Percentiles rank a stretch among this genome's conserved stretches.
Conservation (phyloP, 53 echinoderm and acorn worm genomes). For the Henricia sp. region DNA sequence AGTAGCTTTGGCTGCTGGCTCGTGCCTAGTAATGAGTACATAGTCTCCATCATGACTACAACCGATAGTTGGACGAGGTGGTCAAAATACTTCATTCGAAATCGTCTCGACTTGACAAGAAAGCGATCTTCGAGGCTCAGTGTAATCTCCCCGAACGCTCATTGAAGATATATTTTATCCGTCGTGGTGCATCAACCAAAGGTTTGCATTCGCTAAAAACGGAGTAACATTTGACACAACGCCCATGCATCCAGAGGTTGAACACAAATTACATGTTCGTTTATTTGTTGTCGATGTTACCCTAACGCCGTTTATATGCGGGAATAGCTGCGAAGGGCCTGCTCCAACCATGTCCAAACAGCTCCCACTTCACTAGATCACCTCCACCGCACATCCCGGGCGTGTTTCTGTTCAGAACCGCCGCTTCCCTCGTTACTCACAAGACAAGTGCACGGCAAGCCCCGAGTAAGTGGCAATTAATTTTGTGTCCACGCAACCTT, state of each 20-base stretch:
- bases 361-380: background rate
- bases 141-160: background rate
- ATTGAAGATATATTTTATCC: no score
- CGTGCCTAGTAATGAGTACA: conserved; percentile 33
- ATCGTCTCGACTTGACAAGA: no score
- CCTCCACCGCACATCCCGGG: conserved; percentile 1
- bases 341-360: background rate
- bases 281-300: conserved; percentile 10
- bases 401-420: background rate
- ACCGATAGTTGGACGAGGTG: background rate
- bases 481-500: conserved; percentile 27
- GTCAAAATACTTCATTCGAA: background rate
- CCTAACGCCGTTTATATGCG: background rate
- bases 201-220: conserved; percentile 43
- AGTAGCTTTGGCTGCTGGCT: conserved; percentile 30
- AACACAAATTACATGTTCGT: conserved; percentile 10
- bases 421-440: background rate
- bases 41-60: conserved; percentile 8
- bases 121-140: no score
- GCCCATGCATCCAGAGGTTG: background rate
- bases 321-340: background rate
- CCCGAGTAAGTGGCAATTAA: conserved; percentile 32
- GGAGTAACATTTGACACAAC: conserved; percentile 1
- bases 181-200: no score
- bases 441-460: conserved; percentile 5